These are phyloP conservation scores for Pelochelys cantorii DNA, from an alignment of 2,797 vertebrate genomes.

Conservation along the genomic window DNA sequence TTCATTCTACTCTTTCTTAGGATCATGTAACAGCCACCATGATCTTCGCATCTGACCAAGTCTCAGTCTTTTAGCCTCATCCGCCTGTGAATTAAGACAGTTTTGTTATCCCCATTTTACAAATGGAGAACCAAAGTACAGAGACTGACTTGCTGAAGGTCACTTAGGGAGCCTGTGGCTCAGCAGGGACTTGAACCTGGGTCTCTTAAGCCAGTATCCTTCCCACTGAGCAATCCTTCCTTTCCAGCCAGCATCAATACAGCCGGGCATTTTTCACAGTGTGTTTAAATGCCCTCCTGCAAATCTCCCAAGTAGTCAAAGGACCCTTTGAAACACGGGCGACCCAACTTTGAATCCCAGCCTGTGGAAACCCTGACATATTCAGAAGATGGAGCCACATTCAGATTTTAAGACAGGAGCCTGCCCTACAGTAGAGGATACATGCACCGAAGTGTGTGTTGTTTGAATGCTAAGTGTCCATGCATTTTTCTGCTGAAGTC, in stretches of 20 bases:
- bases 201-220: neutral
- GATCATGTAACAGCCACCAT: neutral
- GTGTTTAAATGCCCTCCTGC: fast-evolving
- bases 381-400: too few relatives aligned
- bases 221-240: neutral
- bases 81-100: neutral
- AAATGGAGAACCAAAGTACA: neutral
- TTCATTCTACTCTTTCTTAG: neutral
- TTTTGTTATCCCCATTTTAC: fast-evolving
- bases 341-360: too few relatives aligned
- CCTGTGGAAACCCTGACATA: too few relatives aligned
- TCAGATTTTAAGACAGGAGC: too few relatives aligned
- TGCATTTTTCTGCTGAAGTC: neutral
- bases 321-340: neutral
- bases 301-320: neutral
- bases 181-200: neutral
- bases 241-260: neutral
- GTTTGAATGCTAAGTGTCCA: neutral
- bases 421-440: too few relatives aligned
- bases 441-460: neutral
- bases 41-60: too few relatives aligned
- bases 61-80: neutral
- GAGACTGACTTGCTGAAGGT: neutral
- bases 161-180: neutral
- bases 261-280: fast-evolving